Conservation (phyloP, 2,797 vertebrate genomes). For the Salmo trutta region DNA sequence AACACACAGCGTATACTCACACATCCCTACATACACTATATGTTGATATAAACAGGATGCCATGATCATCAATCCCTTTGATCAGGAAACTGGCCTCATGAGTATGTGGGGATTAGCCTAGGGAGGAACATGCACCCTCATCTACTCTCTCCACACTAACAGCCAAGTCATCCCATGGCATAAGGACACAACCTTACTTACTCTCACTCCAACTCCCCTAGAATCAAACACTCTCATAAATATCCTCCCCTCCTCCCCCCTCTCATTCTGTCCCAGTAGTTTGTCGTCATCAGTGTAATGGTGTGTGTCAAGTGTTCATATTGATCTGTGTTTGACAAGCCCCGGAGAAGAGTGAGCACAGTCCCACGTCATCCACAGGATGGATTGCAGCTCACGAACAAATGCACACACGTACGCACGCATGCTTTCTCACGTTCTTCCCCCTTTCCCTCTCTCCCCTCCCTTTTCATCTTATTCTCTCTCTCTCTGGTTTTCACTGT, state of each 20-base stretch:
- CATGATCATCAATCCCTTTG: background rate
- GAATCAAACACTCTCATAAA: background rate
- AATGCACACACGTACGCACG: background rate
- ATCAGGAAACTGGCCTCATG: background rate
- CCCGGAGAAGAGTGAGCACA: background rate
- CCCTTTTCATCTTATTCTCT: background rate
- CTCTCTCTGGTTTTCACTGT: constrained; percentile 20
- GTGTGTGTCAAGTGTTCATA: constrained; percentile 16
- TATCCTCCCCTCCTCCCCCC: background rate
- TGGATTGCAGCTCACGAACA: background rate
- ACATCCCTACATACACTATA: background rate
- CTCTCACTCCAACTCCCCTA: background rate
- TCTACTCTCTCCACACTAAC: background rate
- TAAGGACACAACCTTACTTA: background rate
- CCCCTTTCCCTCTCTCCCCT: background rate
- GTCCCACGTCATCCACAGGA: background rate
- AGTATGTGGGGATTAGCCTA: background rate
- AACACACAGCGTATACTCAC: background rate
- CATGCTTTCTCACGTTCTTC: background rate
- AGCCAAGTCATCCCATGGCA: background rate
- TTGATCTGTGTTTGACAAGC: constrained; percentile 10
- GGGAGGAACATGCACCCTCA: background rate
- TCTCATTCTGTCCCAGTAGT: background rate
- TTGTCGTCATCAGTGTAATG: constrained; percentile 8
- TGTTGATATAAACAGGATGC: background rate